Percentiles rank a stretch among this genome's conserved stretches.
phyloP scores from a whole-genome alignment of 2,888 invertebrate species.

The Napeogenes sylphis region DNA sequence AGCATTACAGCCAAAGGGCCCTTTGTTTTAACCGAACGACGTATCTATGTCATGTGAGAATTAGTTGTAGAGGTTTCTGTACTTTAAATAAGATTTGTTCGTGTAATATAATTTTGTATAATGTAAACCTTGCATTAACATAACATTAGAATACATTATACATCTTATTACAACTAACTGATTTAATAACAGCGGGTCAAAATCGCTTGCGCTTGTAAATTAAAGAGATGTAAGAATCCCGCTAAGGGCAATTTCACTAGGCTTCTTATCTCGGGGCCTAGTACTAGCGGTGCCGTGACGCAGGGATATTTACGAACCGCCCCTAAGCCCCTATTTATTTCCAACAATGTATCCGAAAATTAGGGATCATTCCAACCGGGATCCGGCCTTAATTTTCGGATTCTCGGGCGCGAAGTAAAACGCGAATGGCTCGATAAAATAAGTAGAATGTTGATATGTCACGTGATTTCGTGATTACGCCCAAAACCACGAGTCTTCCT shows the following conservation, averaged over 20 bases:
- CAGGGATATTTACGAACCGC: slow-evolving; percentile 73
- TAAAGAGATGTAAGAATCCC: slow-evolving; percentile 25
- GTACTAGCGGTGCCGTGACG: slow-evolving; percentile 58
- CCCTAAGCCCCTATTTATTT: slow-evolving; percentile 77
- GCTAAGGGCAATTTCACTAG: slow-evolving; percentile 60
- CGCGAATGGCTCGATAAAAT: slow-evolving; percentile 41
- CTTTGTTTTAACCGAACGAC: slow-evolving; percentile 60
- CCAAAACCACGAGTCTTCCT: slow-evolving; percentile 30
- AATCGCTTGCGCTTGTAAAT: slow-evolving; percentile 29
- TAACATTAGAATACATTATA: neutral
- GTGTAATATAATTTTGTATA: slow-evolving; percentile 41
- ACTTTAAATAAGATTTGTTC: neutral
- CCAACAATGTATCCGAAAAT: slow-evolving; percentile 76
- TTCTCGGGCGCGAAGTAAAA: slow-evolving; percentile 38
- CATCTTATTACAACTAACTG: neutral
- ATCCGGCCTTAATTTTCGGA: slow-evolving; percentile 65
- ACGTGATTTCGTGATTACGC: slow-evolving; percentile 47
- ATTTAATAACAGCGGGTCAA: slow-evolving; percentile 6
- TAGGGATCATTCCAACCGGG: slow-evolving; percentile 71
- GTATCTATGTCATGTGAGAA: slow-evolving; percentile 51
- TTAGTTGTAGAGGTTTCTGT: too few relatives aligned
- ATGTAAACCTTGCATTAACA: neutral
- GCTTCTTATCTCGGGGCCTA: slow-evolving; percentile 64
- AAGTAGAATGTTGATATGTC: slow-evolving; percentile 46
- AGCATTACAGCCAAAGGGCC: slow-evolving; percentile 49